A percentile compares a stretch with the other conserved stretches of the same genome.
Conservation (phyloP, 2,113 vertebrate genomes). For the Brachyistius frenatus region DNA sequence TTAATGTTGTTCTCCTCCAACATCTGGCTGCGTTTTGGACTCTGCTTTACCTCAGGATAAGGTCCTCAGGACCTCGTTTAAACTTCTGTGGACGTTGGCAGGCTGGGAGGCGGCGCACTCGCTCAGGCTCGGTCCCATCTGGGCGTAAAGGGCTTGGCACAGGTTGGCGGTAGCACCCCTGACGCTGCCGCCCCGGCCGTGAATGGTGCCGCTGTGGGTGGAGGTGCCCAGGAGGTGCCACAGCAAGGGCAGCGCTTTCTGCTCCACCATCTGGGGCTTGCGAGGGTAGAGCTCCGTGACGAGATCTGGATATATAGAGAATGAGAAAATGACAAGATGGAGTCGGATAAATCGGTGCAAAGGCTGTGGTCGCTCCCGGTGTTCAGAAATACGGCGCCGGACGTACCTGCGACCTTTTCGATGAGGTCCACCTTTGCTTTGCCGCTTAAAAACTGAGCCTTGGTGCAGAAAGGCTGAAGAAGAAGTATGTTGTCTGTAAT, state of each 20-base stretch:
- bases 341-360: neutral
- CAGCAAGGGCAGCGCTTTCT: constrained; percentile 89
- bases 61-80: constrained; percentile 87
- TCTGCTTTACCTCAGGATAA: constrained; percentile 50
- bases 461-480: constrained; percentile 94
- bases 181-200: constrained; percentile 86
- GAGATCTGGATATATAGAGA: constrained; percentile 82
- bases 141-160: constrained; percentile 87
- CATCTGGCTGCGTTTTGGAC: constrained; percentile 24
- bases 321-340: neutral
- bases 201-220: constrained; percentile 85
- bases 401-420: constrained; percentile 92
- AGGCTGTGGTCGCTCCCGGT: neutral
- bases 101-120: constrained; percentile 86
- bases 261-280: constrained; percentile 91
- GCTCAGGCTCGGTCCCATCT: constrained; percentile 88
- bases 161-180: constrained; percentile 86
- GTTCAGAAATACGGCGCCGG: neutral
- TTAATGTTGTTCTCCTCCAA: constrained; percentile 56
- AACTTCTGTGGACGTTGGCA: constrained; percentile 83
- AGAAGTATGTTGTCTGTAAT: constrained; percentile 91
- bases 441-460: constrained; percentile 93
- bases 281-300: constrained; percentile 89
- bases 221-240: constrained; percentile 91
- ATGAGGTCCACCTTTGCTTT: constrained; percentile 95